Conservation (phyloP, 2,113 vertebrate species). For the Aldabrachelys gigantea region DNA sequence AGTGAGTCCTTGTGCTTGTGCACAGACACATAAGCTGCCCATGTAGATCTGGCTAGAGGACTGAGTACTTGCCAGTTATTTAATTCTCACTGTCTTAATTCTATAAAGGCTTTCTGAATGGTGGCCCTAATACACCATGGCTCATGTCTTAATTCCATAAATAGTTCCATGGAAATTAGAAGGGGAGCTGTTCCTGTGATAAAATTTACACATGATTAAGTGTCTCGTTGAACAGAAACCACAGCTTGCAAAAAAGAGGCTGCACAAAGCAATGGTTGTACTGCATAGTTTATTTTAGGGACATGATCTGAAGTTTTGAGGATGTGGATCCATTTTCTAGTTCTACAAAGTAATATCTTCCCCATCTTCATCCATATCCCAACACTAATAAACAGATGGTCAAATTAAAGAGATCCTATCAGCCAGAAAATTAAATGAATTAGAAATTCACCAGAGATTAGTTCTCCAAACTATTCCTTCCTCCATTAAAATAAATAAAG, state of each 20-base stretch:
- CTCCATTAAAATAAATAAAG: slow-evolving; percentile 66
- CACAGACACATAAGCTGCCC: not conserved
- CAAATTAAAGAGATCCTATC: slow-evolving; percentile 69
- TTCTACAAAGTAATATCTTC: not conserved
- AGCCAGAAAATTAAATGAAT: slow-evolving; percentile 77
- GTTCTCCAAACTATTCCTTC: slow-evolving; percentile 54
- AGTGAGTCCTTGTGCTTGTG: not conserved
- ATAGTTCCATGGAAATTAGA: not conserved
- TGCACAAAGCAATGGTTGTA: not conserved
- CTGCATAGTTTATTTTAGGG: not conserved
- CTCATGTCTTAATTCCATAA: not conserved
- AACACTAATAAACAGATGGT: slow-evolving; percentile 70
- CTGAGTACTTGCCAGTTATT: not conserved
- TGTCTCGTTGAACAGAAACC: not conserved
- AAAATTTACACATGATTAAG: not conserved
- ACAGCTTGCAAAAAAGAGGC: not conserved
- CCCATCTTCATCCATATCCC: slow-evolving; percentile 55
- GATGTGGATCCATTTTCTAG: not conserved
- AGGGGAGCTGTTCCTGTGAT: not conserved
- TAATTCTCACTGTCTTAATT: not conserved
- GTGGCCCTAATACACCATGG: not conserved
- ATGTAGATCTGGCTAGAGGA: not conserved
- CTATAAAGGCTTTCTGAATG: rapidly evolving
- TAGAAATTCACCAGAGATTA: slow-evolving; percentile 65
- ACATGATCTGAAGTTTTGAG: not conserved